Percentiles rank a stretch among this genome's conserved stretches.
Conservation (phyloP, 2,888 invertebrate genomes). For the Torymus texanus region DNA sequence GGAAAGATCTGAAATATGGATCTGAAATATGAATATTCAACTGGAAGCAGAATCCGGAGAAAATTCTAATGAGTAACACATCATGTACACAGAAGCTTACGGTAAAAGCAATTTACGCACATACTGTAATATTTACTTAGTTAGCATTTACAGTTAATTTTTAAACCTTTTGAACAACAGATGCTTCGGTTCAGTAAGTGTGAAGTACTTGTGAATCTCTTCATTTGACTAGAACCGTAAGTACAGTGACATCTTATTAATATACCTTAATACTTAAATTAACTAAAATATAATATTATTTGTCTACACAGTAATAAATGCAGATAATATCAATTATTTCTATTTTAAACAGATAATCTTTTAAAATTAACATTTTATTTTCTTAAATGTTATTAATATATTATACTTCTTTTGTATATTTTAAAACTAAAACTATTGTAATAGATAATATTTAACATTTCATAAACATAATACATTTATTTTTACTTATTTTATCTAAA, state of each 20-base stretch:
- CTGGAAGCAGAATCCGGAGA: constrained; percentile 13
- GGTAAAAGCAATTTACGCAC: constrained; percentile 19
- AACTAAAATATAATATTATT: no score
- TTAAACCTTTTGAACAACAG: constrained; percentile 5
- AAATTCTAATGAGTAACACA: constrained; percentile 19
- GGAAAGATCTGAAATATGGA: constrained; percentile 23
- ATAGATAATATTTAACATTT: no score
- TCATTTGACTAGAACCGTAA: constrained; percentile 27
- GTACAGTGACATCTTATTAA: neutral
- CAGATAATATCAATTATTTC: no score
- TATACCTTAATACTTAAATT: no score
- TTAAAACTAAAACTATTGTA: no score
- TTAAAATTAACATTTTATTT: no score
- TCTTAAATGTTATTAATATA: no score
- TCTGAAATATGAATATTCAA: constrained; percentile 12
- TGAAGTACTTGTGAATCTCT: neutral
- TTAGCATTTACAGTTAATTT: constrained; percentile 17
- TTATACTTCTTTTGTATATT: no score
- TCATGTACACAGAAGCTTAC: neutral
- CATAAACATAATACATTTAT: no score
- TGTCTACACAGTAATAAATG: no score
- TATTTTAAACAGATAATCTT: no score
- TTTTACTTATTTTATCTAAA: no score
- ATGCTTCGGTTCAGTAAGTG: constrained; percentile 3
- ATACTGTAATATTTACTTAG: neutral